A percentile compares a stretch with the other conserved stretches of the same genome.
phyloP scores from a whole-genome alignment of 2,797 vertebrate species.

The Mormyrus proboscirostris region DNA sequence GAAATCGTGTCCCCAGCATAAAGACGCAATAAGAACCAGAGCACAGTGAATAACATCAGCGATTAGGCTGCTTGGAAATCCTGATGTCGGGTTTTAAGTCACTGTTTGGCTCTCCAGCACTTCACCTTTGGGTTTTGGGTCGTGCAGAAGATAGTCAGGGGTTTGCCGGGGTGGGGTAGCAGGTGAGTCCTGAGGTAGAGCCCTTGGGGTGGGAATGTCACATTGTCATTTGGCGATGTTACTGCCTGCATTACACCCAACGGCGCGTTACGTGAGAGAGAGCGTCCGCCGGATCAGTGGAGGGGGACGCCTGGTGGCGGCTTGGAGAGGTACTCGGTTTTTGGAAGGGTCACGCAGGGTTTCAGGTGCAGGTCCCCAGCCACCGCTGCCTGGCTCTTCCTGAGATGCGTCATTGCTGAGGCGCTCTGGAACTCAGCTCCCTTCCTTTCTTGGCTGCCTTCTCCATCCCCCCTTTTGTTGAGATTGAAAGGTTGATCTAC shows the following conservation, averaged over 20 bases:
- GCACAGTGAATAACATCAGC: not conserved
- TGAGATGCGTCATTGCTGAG: not conserved
- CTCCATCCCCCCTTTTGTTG: not conserved
- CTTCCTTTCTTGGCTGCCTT: not conserved
- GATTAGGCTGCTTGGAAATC: not conserved
- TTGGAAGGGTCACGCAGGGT: not conserved
- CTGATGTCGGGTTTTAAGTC: not conserved
- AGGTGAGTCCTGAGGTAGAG: not conserved
- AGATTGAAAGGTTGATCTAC: not conserved
- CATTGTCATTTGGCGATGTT: not conserved
- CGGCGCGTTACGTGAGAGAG: not conserved
- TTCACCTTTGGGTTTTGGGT: not conserved
- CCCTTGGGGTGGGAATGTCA: not conserved
- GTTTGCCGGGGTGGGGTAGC: not conserved
- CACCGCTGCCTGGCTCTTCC: not conserved
- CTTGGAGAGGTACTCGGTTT: not conserved
- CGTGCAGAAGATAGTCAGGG: not conserved
- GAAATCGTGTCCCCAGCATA: not conserved
- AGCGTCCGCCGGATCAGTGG: not conserved
- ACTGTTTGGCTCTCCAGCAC: not conserved
- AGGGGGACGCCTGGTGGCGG: not conserved
- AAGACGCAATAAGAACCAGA: not conserved
- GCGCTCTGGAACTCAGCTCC: not conserved
- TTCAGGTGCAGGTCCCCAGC: not conserved
- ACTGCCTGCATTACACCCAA: not conserved